Evolutionary conservation across 1,140 invertebrate species (phyloP).

Genomic region (Ceratoteleas bidentatus): DNA sequence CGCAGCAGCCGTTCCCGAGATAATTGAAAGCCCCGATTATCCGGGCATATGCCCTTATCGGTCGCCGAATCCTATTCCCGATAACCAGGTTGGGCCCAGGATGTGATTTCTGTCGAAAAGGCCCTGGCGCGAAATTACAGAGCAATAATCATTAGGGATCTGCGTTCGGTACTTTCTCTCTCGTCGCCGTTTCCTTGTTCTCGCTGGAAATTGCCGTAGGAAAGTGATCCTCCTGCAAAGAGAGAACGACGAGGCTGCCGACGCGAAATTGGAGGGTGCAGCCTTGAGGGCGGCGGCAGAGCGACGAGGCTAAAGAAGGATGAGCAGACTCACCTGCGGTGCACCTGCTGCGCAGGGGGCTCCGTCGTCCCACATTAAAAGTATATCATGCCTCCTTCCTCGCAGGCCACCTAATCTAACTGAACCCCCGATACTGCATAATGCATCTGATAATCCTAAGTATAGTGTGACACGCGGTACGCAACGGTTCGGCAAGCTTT

Average conservation of each 20-base stretch:
- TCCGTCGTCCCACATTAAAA: conserved; percentile 59
- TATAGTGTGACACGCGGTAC: conserved; percentile 20
- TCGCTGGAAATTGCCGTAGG: conserved; percentile 51
- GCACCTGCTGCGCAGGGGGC: conserved; percentile 69
- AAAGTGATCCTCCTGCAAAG: conserved; percentile 49
- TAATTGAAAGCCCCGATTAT: no score
- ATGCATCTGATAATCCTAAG: conserved; percentile 44
- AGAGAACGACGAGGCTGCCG: conserved; percentile 58
- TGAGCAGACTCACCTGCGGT: conserved; percentile 68
- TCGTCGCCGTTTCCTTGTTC: conserved; percentile 42
- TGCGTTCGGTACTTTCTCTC: conserved; percentile 70
- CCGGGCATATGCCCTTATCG: no score
- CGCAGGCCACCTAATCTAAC: conserved; percentile 43
- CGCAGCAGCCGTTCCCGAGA: no score
- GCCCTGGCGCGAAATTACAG: conserved; percentile 27
- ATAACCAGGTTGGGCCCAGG: no score
- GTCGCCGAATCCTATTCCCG: no score
- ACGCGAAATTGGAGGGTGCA: conserved; percentile 62
- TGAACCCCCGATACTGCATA: conserved; percentile 40
- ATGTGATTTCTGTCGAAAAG: conserved; percentile 28
- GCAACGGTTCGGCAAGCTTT: not conserved
- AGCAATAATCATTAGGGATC: conserved; percentile 61
- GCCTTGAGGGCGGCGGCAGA: conserved; percentile 59
- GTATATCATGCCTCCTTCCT: conserved; percentile 60
- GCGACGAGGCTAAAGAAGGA: conserved; percentile 57